Evolutionary conservation across 2,888 invertebrate species (phyloP).

Genomic region (Brachynemurus nebulosus): DNA sequence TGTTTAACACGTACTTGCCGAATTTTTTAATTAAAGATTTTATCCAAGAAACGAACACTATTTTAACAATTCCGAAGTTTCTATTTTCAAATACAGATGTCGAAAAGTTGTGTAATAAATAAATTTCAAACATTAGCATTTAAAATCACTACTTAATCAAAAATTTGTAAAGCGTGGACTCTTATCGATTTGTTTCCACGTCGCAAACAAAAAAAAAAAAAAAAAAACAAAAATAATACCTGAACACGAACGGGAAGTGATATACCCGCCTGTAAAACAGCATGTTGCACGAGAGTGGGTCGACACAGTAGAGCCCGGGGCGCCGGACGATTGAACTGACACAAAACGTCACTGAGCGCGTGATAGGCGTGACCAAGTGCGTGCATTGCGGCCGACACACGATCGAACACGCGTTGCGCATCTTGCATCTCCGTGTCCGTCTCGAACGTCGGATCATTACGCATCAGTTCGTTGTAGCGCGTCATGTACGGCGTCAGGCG

Average conservation of each 20-base stretch:
- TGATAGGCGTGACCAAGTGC: conserved; percentile 81
- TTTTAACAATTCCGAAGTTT: too few relatives aligned
- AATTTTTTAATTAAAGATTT: too few relatives aligned
- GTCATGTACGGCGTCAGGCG: conserved; percentile 53
- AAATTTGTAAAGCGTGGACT: too few relatives aligned
- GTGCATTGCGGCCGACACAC: conserved; percentile 70
- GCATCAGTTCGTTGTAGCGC: conserved; percentile 45
- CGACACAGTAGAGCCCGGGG: conserved; percentile 57
- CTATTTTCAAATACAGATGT: too few relatives aligned
- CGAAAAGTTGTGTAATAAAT: too few relatives aligned
- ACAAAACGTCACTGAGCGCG: conserved; percentile 71
- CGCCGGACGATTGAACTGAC: conserved; percentile 50
- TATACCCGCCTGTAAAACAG: conserved; percentile 48
- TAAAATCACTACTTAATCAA: too few relatives aligned
- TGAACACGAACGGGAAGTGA: conserved; percentile 49
- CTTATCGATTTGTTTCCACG: neutral
- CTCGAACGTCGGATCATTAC: conserved; percentile 41
- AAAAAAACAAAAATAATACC: conserved; percentile 23
- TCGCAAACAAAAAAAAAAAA: conserved; percentile 3
- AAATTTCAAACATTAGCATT: too few relatives aligned
- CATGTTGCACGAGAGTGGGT: conserved; percentile 57
- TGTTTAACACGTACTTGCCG: too few relatives aligned
- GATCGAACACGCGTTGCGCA: conserved; percentile 53
- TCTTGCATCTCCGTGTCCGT: conserved; percentile 31
- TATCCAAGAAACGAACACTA: too few relatives aligned